Percentiles rank a stretch among this genome's conserved stretches.
Conservation (phyloP, 2,113 vertebrate species). For the Colistium nudipinnis region DNA sequence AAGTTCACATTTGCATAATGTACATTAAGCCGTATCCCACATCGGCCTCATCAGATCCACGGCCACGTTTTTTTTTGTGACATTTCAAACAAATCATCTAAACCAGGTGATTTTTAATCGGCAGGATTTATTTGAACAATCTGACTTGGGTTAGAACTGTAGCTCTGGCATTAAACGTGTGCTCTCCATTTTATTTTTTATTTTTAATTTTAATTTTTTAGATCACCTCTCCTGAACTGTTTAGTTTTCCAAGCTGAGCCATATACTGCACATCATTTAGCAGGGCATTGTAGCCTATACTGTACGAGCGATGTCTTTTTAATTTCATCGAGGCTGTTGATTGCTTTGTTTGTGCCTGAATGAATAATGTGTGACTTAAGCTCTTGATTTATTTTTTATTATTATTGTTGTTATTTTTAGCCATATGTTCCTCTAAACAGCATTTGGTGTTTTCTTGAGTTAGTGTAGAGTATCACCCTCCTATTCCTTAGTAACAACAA, state of each 20-base stretch:
- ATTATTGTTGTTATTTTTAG: slow-evolving; percentile 9
- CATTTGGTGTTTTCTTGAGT: slow-evolving; percentile 53
- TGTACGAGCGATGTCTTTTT: slow-evolving; percentile 53
- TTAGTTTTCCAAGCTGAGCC: slow-evolving; percentile 71
- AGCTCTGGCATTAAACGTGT: slow-evolving; percentile 64
- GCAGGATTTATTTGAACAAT: slow-evolving; percentile 5
- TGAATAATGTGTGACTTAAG: slow-evolving; percentile 51
- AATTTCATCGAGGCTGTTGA: slow-evolving; percentile 45
- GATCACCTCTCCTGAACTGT: slow-evolving; percentile 54
- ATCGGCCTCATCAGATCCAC: slow-evolving; percentile 1
- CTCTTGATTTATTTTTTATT: slow-evolving; percentile 40
- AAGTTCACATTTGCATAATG: slow-evolving; percentile 24
- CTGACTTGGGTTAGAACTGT: slow-evolving; percentile 41
- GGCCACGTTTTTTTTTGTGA: slow-evolving; percentile 37
- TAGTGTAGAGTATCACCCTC: slow-evolving; percentile 63
- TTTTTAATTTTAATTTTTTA: too few relatives aligned
- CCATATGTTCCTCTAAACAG: slow-evolving; percentile 20
- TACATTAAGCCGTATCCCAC: neutral
- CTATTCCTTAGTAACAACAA: slow-evolving; percentile 66
- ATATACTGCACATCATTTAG: slow-evolving; percentile 64
- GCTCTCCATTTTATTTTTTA: too few relatives aligned
- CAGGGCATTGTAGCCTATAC: slow-evolving; percentile 66
- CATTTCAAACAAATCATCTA: slow-evolving; percentile 37
- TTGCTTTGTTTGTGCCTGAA: slow-evolving; percentile 71
- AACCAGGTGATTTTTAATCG: neutral